A percentile compares a stretch with the other conserved stretches of the same genome.
Evolutionary conservation across 2,797 vertebrate genomes (phyloP).

Genomic region (Lithobates sylvaticus): DNA sequence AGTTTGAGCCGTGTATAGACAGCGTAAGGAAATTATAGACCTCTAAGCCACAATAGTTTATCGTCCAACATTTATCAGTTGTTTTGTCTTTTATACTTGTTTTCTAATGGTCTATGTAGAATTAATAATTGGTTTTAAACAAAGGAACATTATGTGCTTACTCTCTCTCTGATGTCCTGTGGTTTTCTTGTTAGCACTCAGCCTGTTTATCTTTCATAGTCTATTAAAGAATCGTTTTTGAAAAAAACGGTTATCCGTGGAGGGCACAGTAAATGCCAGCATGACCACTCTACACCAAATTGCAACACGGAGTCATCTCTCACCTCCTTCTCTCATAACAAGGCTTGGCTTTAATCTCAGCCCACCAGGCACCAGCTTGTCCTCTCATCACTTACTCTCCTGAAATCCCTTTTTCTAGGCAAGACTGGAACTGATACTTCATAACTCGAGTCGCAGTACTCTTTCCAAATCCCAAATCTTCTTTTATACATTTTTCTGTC

Average conservation of each 20-base stretch:
- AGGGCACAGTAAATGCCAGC: neutral
- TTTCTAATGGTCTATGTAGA: neutral
- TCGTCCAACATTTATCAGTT: neutral
- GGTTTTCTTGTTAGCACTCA: neutral
- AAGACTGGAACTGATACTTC: slow-evolving; percentile 12
- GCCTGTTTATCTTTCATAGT: neutral
- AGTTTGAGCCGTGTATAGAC: no score
- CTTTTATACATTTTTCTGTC: neutral
- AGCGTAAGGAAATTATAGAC: no score
- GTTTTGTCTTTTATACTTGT: neutral
- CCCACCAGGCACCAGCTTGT: slow-evolving; percentile 28
- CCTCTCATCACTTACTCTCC: neutral
- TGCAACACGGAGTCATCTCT: slow-evolving; percentile 13
- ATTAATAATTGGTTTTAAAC: neutral
- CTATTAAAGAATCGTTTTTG: neutral
- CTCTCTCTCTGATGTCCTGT: neutral
- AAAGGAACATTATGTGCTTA: neutral
- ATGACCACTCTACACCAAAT: slow-evolving; percentile 13
- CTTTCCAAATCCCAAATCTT: slow-evolving; percentile 12
- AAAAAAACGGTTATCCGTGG: neutral
- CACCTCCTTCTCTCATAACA: slow-evolving; percentile 19
- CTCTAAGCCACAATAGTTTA: no score
- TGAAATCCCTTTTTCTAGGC: neutral
- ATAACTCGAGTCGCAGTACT: slow-evolving; percentile 13
- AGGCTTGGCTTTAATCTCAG: slow-evolving; percentile 22